phyloP scores from a whole-genome alignment of 1,140 invertebrate genomes.

The Drosophila baimaii region DNA sequence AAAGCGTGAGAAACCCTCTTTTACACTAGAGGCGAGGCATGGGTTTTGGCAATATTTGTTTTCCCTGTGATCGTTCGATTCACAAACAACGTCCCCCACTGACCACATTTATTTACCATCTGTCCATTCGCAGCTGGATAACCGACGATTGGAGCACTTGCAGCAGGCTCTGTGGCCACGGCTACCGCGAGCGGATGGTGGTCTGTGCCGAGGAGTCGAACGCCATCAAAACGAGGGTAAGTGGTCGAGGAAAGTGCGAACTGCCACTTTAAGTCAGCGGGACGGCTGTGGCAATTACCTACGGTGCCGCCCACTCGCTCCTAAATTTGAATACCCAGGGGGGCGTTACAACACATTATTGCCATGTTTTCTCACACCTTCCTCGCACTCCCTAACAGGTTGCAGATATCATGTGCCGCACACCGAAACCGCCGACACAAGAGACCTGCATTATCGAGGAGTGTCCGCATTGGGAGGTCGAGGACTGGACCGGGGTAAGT shows the following conservation, averaged over 20 bases:
- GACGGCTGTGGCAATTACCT: slow-evolving; percentile 58
- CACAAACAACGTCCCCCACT: slow-evolving; percentile 32
- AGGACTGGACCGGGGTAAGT: slow-evolving; percentile 94
- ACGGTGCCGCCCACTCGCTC: slow-evolving; percentile 40
- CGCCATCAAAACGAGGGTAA: slow-evolving; percentile 88
- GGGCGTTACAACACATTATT: slow-evolving; percentile 52
- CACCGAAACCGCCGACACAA: slow-evolving; percentile 89
- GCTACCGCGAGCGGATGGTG: slow-evolving; percentile 90
- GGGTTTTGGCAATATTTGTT: slow-evolving; percentile 56
- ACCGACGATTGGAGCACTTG: slow-evolving; percentile 94
- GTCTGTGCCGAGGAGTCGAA: slow-evolving; percentile 92
- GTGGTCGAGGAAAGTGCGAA: slow-evolving; percentile 46
- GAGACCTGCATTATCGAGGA: slow-evolving; percentile 92
- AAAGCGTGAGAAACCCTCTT: slow-evolving; percentile 43
- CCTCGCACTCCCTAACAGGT: slow-evolving; percentile 85
- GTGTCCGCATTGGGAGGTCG: slow-evolving; percentile 93
- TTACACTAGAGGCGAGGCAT: background rate
- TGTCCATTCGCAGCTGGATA: slow-evolving; percentile 89
- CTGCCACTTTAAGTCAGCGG: slow-evolving; percentile 14
- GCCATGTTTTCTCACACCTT: slow-evolving; percentile 63
- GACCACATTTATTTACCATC: slow-evolving; percentile 55
- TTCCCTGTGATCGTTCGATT: slow-evolving; percentile 41
- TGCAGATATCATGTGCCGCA: slow-evolving; percentile 90
- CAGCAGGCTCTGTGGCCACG: slow-evolving; percentile 92
- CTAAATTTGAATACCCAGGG: slow-evolving; percentile 59